Evolutionary conservation across 2,113 vertebrate species (phyloP).

Genomic region (Mus spicilegus): DNA sequence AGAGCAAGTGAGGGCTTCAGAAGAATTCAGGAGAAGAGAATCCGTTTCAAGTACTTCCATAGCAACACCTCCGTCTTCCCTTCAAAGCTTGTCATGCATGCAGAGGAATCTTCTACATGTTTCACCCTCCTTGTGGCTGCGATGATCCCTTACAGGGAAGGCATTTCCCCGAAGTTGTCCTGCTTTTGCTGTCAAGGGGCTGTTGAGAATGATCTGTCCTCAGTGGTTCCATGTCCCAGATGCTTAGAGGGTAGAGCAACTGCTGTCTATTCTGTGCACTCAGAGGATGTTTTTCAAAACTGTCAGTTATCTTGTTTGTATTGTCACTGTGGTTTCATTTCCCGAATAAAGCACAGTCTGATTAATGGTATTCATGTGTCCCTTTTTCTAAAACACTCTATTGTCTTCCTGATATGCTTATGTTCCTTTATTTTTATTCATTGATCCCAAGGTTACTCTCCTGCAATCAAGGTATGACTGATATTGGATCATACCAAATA

Average conservation of each 20-base stretch:
- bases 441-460: background rate
- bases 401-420: too few species aligned
- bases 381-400: background rate
- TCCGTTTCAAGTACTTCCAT: fast-evolving
- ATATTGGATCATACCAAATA: background rate
- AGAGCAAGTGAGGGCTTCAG: conserved; percentile 44
- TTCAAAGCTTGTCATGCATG: background rate
- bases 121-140: background rate
- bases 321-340: background rate
- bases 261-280: too few species aligned
- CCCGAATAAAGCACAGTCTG: conserved; percentile 31
- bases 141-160: background rate
- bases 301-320: background rate
- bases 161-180: background rate
- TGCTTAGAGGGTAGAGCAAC: too few species aligned
- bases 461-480: background rate
- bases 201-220: background rate
- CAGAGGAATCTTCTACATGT: background rate
- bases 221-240: too few species aligned
- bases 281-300: background rate
- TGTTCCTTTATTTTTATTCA: background rate
- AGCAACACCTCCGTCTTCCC: background rate
- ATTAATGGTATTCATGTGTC: background rate
- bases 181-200: background rate
- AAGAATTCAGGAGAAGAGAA: background rate